Evolutionary conservation across 2,113 vertebrate genomes (phyloP).

Genomic region (Ptyas mucosa): DNA sequence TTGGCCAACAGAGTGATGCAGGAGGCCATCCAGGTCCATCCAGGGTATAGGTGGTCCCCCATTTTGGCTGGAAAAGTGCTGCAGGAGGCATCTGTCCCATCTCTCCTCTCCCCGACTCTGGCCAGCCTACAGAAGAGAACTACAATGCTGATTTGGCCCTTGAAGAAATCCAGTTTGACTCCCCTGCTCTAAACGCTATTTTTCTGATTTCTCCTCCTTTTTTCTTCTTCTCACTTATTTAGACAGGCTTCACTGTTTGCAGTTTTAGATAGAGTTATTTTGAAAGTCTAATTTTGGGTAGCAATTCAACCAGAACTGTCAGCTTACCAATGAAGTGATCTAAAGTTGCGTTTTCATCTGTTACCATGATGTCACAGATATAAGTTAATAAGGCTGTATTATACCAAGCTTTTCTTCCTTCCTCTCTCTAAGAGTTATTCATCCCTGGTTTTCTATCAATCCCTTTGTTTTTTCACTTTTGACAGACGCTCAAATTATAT

Average conservation of each 20-base stretch:
- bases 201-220: neutral
- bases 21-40: too few relatives aligned
- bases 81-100: too few relatives aligned
- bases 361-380: neutral
- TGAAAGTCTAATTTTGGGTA: conserved; percentile 5
- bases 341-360: conserved; percentile 22
- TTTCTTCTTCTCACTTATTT: neutral
- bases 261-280: conserved; percentile 15
- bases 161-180: too few relatives aligned
- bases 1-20: too few relatives aligned
- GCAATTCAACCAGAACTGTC: neutral
- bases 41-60: too few relatives aligned
- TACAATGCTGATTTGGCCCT: too few relatives aligned
- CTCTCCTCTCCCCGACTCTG: fast-evolving
- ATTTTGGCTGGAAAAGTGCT: too few relatives aligned
- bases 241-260: neutral
- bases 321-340: neutral
- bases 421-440: conserved; percentile 5
- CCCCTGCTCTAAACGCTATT: neutral
- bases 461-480: conserved; percentile 32
- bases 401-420: neutral
- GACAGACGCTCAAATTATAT: conserved; percentile 40
- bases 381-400: neutral
- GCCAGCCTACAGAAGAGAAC: too few relatives aligned
- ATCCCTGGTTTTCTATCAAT: conserved; percentile 5